These are phyloP conservation scores for Nomada lathburiana DNA, from an alignment of 2,888 invertebrate species.

Conservation along the genomic window DNA sequence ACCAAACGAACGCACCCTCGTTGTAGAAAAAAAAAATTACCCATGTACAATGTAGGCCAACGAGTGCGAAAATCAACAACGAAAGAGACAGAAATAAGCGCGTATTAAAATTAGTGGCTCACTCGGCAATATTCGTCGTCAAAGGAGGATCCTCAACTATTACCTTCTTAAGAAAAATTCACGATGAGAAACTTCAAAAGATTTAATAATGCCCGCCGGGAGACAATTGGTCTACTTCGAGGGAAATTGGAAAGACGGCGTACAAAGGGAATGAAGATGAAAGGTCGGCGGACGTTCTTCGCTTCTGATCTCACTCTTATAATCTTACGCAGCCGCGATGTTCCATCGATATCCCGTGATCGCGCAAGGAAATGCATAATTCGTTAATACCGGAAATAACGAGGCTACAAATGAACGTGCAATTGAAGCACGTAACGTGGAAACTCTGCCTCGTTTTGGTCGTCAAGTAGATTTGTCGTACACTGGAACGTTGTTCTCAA, in stretches of 20 bases:
- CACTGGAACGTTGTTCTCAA: slow-evolving; percentile 21
- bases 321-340: slow-evolving; percentile 8
- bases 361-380: slow-evolving; percentile 9
- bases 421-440: slow-evolving; percentile 21
- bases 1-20: background rate
- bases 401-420: slow-evolving; percentile 2
- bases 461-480: slow-evolving; percentile 31
- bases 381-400: slow-evolving; percentile 17
- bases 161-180: slow-evolving; percentile 55
- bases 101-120: slow-evolving; percentile 17
- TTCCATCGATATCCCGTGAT: slow-evolving; percentile 33
- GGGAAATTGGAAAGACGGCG: slow-evolving; percentile 40
- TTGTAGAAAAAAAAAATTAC: background rate
- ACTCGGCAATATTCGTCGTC: slow-evolving; percentile 12
- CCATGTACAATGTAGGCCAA: background rate
- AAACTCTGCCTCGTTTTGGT: background rate
- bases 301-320: slow-evolving; percentile 30
- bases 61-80: background rate
- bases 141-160: slow-evolving; percentile 26
- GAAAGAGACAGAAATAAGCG: background rate
- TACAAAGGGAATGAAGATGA: slow-evolving; percentile 44
- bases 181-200: slow-evolving; percentile 73
- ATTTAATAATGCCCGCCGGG: slow-evolving; percentile 79
- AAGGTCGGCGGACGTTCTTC: slow-evolving; percentile 3
- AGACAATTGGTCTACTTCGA: slow-evolving; percentile 74